Percentiles rank a stretch among this genome's conserved stretches.
These are phyloP conservation scores for Pherbina coryleti DNA, from an alignment of 2,888 invertebrate species.

Conservation along the genomic window DNA sequence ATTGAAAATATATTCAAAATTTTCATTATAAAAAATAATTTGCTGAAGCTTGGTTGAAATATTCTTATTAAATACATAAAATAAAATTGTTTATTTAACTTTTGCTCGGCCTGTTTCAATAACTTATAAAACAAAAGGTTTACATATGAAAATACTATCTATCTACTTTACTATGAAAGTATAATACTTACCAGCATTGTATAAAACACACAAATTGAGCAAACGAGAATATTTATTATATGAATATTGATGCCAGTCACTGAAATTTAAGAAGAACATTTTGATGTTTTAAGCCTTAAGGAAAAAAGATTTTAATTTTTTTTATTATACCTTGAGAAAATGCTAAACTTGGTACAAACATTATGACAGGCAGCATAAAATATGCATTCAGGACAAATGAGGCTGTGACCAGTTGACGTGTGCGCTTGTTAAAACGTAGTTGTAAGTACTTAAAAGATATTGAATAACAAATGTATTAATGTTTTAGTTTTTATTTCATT, in stretches of 20 bases:
- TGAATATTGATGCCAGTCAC: constrained; percentile 74
- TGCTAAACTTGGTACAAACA: constrained; percentile 65
- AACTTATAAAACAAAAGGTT: no score
- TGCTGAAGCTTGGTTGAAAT: no score
- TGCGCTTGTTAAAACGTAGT: constrained; percentile 61
- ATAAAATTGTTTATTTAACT: no score
- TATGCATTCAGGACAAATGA: constrained; percentile 60
- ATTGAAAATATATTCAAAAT: no score
- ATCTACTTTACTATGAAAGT: neutral
- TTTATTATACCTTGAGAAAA: constrained; percentile 64
- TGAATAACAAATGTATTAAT: neutral
- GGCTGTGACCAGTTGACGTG: constrained; percentile 61
- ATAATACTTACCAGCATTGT: constrained; percentile 71
- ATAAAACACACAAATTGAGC: constrained; percentile 72
- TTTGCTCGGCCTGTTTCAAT: no score
- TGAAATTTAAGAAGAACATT: constrained; percentile 51
- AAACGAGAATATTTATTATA: constrained; percentile 71
- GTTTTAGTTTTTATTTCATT: neutral
- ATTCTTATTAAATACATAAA: no score
- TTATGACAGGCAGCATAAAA: constrained; percentile 62
- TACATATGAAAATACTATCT: neutral
- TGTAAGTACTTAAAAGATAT: constrained; percentile 61
- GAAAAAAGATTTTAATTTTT: constrained; percentile 34
- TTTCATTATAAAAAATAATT: no score
- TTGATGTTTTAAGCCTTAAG: constrained; percentile 2